Evolutionary conservation across 2,888 invertebrate genomes (phyloP), one percentile per base, ranked within the genome.

Genomic region (Aspidiotus rigidus): DNA sequence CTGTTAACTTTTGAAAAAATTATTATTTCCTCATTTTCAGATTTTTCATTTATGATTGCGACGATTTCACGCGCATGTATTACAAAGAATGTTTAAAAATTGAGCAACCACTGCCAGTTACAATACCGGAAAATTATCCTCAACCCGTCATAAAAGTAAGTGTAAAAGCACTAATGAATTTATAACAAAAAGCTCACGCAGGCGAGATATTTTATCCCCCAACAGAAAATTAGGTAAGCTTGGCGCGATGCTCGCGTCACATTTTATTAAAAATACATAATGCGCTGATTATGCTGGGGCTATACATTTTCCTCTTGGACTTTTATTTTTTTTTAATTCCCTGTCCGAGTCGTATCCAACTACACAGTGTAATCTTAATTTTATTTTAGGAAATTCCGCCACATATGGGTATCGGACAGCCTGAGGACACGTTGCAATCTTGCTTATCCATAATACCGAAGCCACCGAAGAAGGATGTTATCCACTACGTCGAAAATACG

Each of bases 41-140:
- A 73, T 88, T 93, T 78, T 79, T 91, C 9, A 78, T 93, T 7
- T 86, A 84, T 73, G 88, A 93, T 77, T 90, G 90, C 76, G 92
- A 93, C 76, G 77, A 80, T 16, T 91, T 89, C 78, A 92, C 93
- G 0, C 83, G 90, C 73, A 84, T 83, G 73, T 93, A 89, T 78
- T 93, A 84, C 77, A 76, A 77, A 71, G 78, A 79, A 64, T 77
- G 78, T 2, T 74, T 80, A 17, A 78, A 79, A 70, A 79, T 81
- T 41, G 78, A 79, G 64, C 81, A 82, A 74, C 77, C 72, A 16
- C 74, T 78, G 1, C 72, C 77, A 0, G 77, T 82, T 53, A 75
- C 77, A 55, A 75, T 79, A 11, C 61, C 74, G 72, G 54, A 70
- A 62, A 54, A 70, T 64, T 59, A 62, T 66, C 7, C 56, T 13